Percentiles rank a stretch among this genome's conserved stretches.
These are phyloP conservation scores for Heliocidaris erythrogramma DNA, from an alignment of 35 echinoderm and acorn worm genomes.

Conservation along the genomic window DNA sequence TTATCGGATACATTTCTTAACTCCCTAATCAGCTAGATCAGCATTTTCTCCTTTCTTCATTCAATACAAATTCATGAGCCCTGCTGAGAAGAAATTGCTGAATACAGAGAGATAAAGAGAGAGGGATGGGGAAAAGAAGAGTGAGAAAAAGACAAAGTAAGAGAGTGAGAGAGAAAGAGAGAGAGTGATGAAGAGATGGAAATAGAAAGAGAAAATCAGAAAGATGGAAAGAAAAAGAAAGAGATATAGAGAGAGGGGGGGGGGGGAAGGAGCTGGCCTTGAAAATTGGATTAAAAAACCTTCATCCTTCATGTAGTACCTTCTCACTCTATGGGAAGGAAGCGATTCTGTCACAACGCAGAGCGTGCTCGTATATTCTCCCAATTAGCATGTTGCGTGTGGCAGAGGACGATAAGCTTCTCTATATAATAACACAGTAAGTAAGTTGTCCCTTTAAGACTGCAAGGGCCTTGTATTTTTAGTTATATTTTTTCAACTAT, in stretches of 20 bases:
- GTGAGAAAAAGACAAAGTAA: not conserved
- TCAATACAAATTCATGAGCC: not conserved
- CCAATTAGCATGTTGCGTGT: not conserved
- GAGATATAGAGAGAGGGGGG: not conserved
- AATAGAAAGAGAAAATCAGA: not conserved
- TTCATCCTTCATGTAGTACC: too few relatives aligned
- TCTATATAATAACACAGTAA: not conserved
- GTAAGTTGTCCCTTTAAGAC: not conserved
- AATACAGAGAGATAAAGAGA: not conserved
- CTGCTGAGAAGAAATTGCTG: not conserved
- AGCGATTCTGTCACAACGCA: not conserved
- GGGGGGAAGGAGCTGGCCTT: too few relatives aligned
- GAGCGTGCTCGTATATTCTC: not conserved
- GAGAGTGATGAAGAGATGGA: not conserved
- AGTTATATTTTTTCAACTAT: too few relatives aligned
- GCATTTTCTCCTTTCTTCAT: not conserved
- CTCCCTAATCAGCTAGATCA: slow-evolving; percentile 6
- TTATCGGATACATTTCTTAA: not conserved
- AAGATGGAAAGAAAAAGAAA: not conserved
- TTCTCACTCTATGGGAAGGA: not conserved
- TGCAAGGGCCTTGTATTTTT: not conserved
- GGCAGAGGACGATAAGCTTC: not conserved
- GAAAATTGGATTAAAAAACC: too few relatives aligned
- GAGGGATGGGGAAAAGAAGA: not conserved
- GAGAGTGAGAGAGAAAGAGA: not conserved